Evolutionary conservation across 2,888 invertebrate genomes (phyloP).

Genomic region (Aphodius sticticus): DNA sequence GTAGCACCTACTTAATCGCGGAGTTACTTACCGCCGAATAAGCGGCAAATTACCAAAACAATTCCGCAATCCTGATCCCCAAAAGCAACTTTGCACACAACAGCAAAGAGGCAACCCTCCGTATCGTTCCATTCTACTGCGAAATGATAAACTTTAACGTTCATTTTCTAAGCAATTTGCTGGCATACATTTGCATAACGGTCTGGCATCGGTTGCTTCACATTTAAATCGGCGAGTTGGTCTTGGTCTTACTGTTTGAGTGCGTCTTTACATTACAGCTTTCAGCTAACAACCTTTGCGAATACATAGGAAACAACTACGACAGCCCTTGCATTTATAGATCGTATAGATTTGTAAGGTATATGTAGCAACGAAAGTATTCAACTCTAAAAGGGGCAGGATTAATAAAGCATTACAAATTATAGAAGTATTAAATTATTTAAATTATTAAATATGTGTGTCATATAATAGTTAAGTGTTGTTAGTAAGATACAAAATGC

Average conservation of each 20-base stretch:
- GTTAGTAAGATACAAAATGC: neutral
- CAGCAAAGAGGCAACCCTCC: neutral
- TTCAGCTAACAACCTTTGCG: neutral
- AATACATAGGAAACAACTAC: too few relatives aligned
- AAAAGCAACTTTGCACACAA: too few relatives aligned
- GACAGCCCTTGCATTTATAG: neutral
- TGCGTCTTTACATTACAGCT: neutral
- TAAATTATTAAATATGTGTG: too few relatives aligned
- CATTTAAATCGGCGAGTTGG: neutral
- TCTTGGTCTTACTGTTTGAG: neutral
- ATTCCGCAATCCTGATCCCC: neutral
- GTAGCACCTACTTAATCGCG: neutral
- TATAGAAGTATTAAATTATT: too few relatives aligned
- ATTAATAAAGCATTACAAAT: too few relatives aligned
- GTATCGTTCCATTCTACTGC: neutral
- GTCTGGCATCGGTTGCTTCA: neutral
- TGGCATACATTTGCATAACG: neutral
- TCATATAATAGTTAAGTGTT: too few relatives aligned
- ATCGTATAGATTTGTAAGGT: neutral
- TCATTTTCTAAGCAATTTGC: slow-evolving; percentile 4
- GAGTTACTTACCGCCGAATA: neutral
- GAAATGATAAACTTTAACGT: slow-evolving; percentile 4
- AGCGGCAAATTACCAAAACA: neutral
- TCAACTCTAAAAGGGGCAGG: too few relatives aligned
- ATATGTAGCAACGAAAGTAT: too few relatives aligned